These are phyloP conservation scores for Steinernema hermaphroditum DNA, from an alignment of 2,888 invertebrate genomes.

Conservation along the genomic window DNA sequence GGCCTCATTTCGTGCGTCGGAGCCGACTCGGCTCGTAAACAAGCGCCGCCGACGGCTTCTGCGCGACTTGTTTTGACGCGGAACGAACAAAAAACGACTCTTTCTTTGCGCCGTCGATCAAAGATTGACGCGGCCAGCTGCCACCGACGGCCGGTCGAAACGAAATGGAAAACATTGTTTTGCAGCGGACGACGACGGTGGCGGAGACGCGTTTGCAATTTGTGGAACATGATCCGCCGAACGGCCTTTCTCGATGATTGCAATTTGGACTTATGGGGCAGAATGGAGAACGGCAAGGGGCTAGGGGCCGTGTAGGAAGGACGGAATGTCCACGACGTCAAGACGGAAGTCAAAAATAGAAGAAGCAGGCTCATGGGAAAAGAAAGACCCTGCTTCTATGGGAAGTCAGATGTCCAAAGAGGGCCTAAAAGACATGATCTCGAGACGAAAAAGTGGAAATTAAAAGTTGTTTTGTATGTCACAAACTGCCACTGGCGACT, in stretches of 20 bases:
- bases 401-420: too few relatives aligned
- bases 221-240: not conserved
- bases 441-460: too few relatives aligned
- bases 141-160: not conserved
- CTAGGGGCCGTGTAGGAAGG: not conserved
- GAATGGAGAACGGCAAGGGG: not conserved
- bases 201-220: slow-evolving; percentile 12
- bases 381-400: too few relatives aligned
- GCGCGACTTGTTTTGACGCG: slow-evolving; percentile 29
- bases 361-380: too few relatives aligned
- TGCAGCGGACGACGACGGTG: not conserved
- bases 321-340: too few relatives aligned
- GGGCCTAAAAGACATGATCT: too few relatives aligned
- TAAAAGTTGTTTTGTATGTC: too few relatives aligned
- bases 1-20: slow-evolving; percentile 25
- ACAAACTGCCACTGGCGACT: too few relatives aligned
- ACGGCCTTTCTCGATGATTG: too few relatives aligned
- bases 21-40: slow-evolving; percentile 26
- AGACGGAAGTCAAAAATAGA: too few relatives aligned
- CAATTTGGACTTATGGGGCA: too few relatives aligned
- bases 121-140: slow-evolving; percentile 4
- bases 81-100: slow-evolving; percentile 27
- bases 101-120: slow-evolving; percentile 4
- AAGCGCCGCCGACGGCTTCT: not conserved
- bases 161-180: slow-evolving; percentile 18